Evolutionary conservation across 2,888 invertebrate genomes (phyloP), one percentile per base, ranked within the genome.

Genomic region (Patella pellucida): DNA sequence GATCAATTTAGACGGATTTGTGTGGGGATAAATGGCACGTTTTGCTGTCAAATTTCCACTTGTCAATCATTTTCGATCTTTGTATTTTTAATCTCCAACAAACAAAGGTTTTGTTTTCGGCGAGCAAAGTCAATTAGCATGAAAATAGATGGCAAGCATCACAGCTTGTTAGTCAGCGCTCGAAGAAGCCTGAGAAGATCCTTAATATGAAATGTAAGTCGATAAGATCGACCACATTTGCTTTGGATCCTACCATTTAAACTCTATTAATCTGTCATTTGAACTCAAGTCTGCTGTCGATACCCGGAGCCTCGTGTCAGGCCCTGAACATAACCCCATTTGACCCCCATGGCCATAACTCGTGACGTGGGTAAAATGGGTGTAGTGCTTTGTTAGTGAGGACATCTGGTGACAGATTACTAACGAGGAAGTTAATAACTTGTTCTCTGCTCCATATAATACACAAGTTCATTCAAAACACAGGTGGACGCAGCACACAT

Each of bases 41-140:
- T 62, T 62, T 62, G 62, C 62, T 62, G 62, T 62, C 62, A 62
- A 62, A 62, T 62, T 62, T 62, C 62, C 19, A 62, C 62, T 62
- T 62, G 62, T 62, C 62, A 62, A 62, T 62, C 62, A 62, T 23
- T 23, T 62, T 62, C 62, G 62, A 62, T 62, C 62, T 23, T 62
- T 19, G 62, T 62, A 62, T 62, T 62, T 62, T 62, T 62, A 62
- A 62, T 62, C 62, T 23, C 19, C 62, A 19, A 19, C 62, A 62
- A 62, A 62, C 62, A 62, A 62, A 23, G 62, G 19, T 62, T 23
- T 19, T 62, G 19, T 62, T 62, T 62, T 62, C 62, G 19, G 62
- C 23, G 19, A 62, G 23, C 62, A 62, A 23, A 62, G 19, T 62
- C 19, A 19, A 62, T 62, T 62, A 62, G 62, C 62, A 62, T 62